Conservation (phyloP, 2,888 invertebrate genomes). For the Alviniconcha strummeri region DNA sequence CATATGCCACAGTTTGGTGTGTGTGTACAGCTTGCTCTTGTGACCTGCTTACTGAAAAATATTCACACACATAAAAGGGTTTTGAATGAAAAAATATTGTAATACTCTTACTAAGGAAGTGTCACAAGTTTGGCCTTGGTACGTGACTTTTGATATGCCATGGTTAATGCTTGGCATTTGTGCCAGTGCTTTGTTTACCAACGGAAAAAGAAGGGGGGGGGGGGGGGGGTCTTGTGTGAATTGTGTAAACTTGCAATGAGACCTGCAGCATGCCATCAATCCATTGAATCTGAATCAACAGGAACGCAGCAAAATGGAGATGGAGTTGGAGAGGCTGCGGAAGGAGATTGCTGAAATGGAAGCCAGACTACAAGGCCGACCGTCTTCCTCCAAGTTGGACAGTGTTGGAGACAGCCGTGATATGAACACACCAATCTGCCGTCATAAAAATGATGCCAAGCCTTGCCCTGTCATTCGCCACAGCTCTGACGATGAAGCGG, state of each 20-base stretch:
- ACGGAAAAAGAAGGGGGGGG: too few species aligned
- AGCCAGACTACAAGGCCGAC: conserved; percentile 46
- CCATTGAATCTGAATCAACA: conserved; percentile 26
- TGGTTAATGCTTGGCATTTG: too few species aligned
- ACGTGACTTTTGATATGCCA: too few species aligned
- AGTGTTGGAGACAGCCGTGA: neutral
- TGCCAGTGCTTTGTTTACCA: too few species aligned
- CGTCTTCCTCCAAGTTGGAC: neutral
- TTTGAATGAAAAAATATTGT: neutral
- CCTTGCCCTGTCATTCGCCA: neutral
- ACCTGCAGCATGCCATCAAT: too few species aligned
- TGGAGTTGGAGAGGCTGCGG: conserved; percentile 54
- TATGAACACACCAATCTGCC: neutral
- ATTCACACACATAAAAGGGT: neutral
- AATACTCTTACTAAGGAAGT: too few species aligned
- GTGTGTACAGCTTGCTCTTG: too few species aligned
- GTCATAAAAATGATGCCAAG: neutral
- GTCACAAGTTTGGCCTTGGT: too few species aligned
- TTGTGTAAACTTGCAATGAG: too few species aligned
- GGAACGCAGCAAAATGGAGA: conserved; percentile 53
- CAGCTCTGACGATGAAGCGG: conserved; percentile 10
- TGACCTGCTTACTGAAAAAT: too few species aligned
- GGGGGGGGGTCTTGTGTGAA: too few species aligned
- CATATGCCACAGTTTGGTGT: too few species aligned
- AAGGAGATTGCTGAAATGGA: conserved; percentile 57